These are phyloP conservation scores for Halcyon leucocephala DNA, from an alignment of 2,797 vertebrate genomes.

Conservation along the genomic window DNA sequence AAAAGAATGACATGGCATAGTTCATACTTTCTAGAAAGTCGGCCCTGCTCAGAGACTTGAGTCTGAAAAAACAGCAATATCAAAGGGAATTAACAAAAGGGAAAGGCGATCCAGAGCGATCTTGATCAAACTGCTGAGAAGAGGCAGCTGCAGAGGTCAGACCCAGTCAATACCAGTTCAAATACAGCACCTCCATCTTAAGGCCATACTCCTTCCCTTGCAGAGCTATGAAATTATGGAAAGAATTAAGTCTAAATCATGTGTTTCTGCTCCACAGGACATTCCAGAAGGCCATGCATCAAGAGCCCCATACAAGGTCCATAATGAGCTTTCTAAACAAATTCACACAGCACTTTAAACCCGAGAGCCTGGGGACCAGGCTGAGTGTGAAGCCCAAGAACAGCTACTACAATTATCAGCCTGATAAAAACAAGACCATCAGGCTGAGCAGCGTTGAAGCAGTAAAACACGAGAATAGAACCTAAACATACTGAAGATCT, in stretches of 20 bases:
- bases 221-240: background rate
- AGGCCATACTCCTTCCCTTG: background rate
- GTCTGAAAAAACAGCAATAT: background rate
- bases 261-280: background rate
- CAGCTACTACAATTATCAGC: background rate
- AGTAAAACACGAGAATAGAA: background rate
- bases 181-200: background rate
- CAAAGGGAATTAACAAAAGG: background rate
- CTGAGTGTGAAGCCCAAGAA: background rate
- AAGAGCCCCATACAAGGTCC: background rate
- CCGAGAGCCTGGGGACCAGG: background rate
- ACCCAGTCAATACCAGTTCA: background rate
- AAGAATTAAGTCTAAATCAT: background rate
- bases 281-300: background rate
- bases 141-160: background rate
- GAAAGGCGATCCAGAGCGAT: background rate
- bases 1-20: fast-evolving
- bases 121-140: background rate
- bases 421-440: background rate
- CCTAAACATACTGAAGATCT: background rate
- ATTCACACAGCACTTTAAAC: background rate
- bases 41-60: background rate
- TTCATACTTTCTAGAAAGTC: background rate
- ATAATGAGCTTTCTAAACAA: slow-evolving; percentile 2
- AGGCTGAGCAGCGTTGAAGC: background rate